Evolutionary conservation across 2,888 invertebrate species (phyloP), one percentile per base, ranked within the genome.

Genomic region (Nipponacmea schrenckii): DNA sequence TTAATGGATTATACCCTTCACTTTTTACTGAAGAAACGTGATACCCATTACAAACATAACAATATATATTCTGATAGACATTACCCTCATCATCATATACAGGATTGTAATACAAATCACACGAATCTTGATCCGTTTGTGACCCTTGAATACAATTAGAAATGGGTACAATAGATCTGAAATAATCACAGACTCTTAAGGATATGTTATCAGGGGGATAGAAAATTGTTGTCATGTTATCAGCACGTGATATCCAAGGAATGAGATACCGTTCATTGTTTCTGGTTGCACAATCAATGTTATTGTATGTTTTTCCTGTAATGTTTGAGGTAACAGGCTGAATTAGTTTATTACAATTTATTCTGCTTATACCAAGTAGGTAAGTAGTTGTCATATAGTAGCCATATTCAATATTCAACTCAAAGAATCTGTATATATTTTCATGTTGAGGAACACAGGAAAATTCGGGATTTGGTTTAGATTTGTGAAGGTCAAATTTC

Each of bases 11-110:
- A 27, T 67, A 7, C 12, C 45, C 39, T 17, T 20, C 27, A 24
- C 46, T 27, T 12, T 56, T 65, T 7, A 66, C 4, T 48, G 45
- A 50, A 10, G 46, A 26, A 5, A 67, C 20, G 24, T n/a, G 14
- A n/a, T 63, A 46, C 5, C 70, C 48, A 62, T 76, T 76, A 65
- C 78, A 78, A 3, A 72, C 0, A 46, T 62, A 70, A 68, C 78
- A 78, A 65, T 74, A 76, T 20, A 75, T 66, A 62, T 78, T 78
- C 64, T 71, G 74, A 62, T 69, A 78, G 39, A 68, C 68, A 1
- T 64, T 24, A 24, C 44, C 48, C 14, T 31, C 17, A 0, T 64
- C 50, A 7, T 20, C 27, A 17, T 66, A 31, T 50, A 69, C 64
- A 14, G 44, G 20, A 24, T 24, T 10, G 44, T 64, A 15, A 24